Evolutionary conservation across 2,888 invertebrate species (phyloP).

Genomic region (Phyto melanocephala): DNA sequence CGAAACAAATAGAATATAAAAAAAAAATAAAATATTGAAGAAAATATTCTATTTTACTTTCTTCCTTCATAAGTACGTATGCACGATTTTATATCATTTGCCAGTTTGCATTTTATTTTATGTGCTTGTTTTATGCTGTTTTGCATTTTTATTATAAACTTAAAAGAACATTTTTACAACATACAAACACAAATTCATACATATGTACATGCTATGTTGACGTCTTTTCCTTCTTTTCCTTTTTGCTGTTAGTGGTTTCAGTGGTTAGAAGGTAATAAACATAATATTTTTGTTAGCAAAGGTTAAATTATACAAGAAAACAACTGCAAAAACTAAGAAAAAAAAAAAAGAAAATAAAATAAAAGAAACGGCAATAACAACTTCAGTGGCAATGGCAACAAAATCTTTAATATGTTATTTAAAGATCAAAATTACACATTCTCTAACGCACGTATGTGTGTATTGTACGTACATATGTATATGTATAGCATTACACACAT

Average conservation of each 20-base stretch:
- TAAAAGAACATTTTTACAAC: conserved; percentile 55
- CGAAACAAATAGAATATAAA: conserved; percentile 2
- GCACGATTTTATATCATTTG: conserved; percentile 54
- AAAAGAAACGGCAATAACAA: conserved; percentile 7
- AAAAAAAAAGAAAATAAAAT: neutral
- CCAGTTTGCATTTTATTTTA: conserved; percentile 58
- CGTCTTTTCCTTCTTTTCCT: neutral
- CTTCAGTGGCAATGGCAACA: conserved; percentile 22
- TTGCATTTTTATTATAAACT: conserved; percentile 64
- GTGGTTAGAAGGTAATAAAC: conserved; percentile 61
- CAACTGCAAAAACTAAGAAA: neutral
- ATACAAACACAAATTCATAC: neutral
- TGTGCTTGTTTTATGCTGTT: conserved; percentile 58
- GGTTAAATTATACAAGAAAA: conserved; percentile 53
- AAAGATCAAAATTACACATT: conserved; percentile 16
- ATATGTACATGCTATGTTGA: neutral
- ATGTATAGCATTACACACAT: neutral
- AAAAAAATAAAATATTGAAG: conserved; percentile 8
- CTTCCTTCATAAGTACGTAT: conserved; percentile 17
- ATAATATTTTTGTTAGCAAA: conserved; percentile 57
- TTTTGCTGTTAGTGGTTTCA: conserved; percentile 55
- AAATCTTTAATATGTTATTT: conserved; percentile 22
- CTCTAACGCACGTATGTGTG: neutral
- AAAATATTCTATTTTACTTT: conserved; percentile 39
- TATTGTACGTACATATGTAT: neutral